Conservation (phyloP, 23 tunicate species). For the Phallusia fumigata region DNA sequence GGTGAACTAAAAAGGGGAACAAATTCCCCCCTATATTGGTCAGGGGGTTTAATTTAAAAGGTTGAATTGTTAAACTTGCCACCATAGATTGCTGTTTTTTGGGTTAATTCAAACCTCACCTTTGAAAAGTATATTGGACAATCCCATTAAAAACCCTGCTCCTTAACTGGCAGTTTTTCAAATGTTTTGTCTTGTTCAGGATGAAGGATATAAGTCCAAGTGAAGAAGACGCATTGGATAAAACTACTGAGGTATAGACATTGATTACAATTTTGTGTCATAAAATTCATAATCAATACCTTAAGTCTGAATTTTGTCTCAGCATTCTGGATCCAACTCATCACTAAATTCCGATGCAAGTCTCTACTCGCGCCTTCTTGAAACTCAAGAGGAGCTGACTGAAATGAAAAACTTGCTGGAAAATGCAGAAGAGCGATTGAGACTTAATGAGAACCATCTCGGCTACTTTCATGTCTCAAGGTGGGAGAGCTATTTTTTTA, state of each 20-base stretch:
- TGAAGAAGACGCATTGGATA: not conserved
- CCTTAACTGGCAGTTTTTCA: too few species aligned
- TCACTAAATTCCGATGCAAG: conserved; percentile 27
- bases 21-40: too few species aligned
- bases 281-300: not conserved
- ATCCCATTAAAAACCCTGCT: too few species aligned
- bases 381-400: conserved; percentile 41
- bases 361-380: conserved; percentile 24
- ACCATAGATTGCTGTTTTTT: too few species aligned
- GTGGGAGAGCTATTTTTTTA: not conserved
- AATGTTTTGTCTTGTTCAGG: not conserved
- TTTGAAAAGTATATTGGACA: too few species aligned
- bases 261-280: not conserved
- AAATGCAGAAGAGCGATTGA: conserved; percentile 46
- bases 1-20: too few species aligned
- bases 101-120: too few species aligned
- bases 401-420: conserved; percentile 39
- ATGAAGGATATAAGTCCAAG: conserved; percentile 6
- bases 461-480: conserved; percentile 41
- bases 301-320: not conserved
- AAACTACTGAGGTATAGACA: not conserved
- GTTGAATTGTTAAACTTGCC: too few species aligned
- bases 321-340: conserved; percentile 27
- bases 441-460: conserved; percentile 35
- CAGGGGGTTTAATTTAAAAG: too few species aligned